A percentile compares a stretch with the other conserved stretches of the same genome.
phyloP scores from a whole-genome alignment of 92 coral and sea anemone genomes.

The Parazoanthus swiftii region DNA sequence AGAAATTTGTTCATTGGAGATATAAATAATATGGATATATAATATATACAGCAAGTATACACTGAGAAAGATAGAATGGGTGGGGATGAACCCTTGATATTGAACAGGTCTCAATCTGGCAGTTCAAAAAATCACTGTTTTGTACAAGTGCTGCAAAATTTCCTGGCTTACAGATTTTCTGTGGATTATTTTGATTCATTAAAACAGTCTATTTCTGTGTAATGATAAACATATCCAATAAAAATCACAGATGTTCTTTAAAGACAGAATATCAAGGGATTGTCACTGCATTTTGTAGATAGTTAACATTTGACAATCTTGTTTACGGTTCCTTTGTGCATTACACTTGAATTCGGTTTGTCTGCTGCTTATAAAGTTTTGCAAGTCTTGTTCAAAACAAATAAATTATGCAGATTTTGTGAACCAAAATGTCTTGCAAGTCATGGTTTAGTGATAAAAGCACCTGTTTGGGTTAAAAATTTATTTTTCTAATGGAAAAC shows the following conservation, averaged over 20 bases:
- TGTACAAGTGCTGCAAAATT: not conserved
- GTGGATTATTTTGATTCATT: no score
- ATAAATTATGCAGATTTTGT: slow-evolving; percentile 9
- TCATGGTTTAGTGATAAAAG: slow-evolving; percentile 4
- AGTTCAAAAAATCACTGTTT: no score
- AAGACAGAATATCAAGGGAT: not conserved
- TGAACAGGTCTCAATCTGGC: not conserved
- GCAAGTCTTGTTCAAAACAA: not conserved
- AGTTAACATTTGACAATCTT: not conserved
- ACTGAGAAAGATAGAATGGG: not conserved
- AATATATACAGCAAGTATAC: no score
- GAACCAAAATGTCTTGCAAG: slow-evolving; percentile 4
- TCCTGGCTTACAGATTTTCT: not conserved
- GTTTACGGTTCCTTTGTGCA: not conserved
- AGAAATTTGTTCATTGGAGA: no score
- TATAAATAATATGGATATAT: no score
- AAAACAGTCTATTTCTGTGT: not conserved
- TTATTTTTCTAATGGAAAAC: no score
- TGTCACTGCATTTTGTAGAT: not conserved
- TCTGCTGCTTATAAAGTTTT: not conserved
- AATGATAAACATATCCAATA: not conserved
- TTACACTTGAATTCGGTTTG: not conserved
- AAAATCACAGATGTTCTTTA: not conserved
- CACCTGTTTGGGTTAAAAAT: not conserved
- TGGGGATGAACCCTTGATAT: not conserved